A percentile compares a stretch with the other conserved stretches of the same genome.
These are phyloP conservation scores for Andricus grossulariae DNA, from an alignment of 1,140 invertebrate species.

Conservation along the genomic window DNA sequence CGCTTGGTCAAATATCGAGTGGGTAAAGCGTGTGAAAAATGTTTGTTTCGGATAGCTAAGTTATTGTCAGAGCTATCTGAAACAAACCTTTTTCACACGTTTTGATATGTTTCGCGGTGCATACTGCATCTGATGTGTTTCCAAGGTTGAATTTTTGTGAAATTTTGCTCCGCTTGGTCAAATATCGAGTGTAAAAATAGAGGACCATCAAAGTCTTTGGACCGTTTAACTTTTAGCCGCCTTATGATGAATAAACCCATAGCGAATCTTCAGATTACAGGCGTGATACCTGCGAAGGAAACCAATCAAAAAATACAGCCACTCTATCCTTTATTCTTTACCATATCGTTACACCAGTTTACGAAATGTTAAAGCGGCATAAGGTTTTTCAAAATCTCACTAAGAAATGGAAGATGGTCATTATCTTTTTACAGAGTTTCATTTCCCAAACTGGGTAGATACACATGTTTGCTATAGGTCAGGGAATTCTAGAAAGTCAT, in stretches of 20 bases:
- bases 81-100: not conserved
- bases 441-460: not conserved
- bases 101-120: not conserved
- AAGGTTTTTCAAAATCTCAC: conserved; percentile 16
- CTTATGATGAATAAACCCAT: conserved; percentile 50
- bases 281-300: conserved; percentile 38
- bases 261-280: conserved; percentile 46
- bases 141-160: not conserved
- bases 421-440: not conserved
- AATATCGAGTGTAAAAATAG: conserved; percentile 49
- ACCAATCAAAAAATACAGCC: conserved; percentile 32
- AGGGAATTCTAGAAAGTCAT: too few relatives aligned
- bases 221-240: conserved; percentile 31
- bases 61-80: too few relatives aligned
- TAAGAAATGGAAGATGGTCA: conserved; percentile 1
- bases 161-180: conserved; percentile 32
- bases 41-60: too few relatives aligned
- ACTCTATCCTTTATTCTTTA: conserved; percentile 24
- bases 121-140: not conserved
- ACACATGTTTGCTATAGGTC: too few relatives aligned
- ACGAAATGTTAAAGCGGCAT: conserved; percentile 23
- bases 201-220: conserved; percentile 38
- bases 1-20: conserved; percentile 42
- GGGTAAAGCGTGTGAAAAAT: too few relatives aligned
- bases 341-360: conserved; percentile 9